Evolutionary conservation across 2,888 invertebrate genomes (phyloP), one percentile per base, ranked within the genome.

Genomic region (Erebia aethiops): DNA sequence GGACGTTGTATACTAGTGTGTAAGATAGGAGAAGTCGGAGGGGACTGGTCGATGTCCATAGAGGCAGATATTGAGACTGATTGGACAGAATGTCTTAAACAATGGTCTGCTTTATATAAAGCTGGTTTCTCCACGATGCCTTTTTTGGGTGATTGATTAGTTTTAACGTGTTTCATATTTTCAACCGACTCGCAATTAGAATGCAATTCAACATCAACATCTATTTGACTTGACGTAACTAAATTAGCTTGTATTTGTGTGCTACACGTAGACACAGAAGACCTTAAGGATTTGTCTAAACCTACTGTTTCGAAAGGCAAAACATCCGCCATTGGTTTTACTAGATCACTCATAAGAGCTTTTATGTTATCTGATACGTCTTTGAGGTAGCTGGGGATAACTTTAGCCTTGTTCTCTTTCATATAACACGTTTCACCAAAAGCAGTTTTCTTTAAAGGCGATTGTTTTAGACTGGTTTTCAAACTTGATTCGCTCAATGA

Each of bases 201-300:
- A 64, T 71, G 75, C 1, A 79, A 21, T 5, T 82, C 84, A 1
- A 78, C 60, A 11, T 79, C 77, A 0, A 92, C 54, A 46, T 91
- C 92, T 13, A 92, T 83, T 78, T 92, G 92, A 70, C 92, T 92
- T 0, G 92, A 88, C 0, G 85, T 79, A 0, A 82, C 46, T 4
- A 90, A 72, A 74, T 90, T 87, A 0, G 90, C 87, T 78, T 93
- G 92, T 52, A 90, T 79, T 66, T 91, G 84, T 0, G 79, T 86
- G 69, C 86, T 89, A 60, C 82, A 80, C 0, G 82, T 85, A 0
- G 89, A 86, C 0, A 79, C 70, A 0, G 63, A 21, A n/a, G 77
- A 76, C 26, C 71, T 75, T 0, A 77, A 0, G 1, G 51, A 35
- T 41, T 72, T 78, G 5, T 79, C 75, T 4, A 74, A 16, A 9